These are phyloP conservation scores for Cydia amplana DNA, from an alignment of 1,140 invertebrate species.

Conservation along the genomic window DNA sequence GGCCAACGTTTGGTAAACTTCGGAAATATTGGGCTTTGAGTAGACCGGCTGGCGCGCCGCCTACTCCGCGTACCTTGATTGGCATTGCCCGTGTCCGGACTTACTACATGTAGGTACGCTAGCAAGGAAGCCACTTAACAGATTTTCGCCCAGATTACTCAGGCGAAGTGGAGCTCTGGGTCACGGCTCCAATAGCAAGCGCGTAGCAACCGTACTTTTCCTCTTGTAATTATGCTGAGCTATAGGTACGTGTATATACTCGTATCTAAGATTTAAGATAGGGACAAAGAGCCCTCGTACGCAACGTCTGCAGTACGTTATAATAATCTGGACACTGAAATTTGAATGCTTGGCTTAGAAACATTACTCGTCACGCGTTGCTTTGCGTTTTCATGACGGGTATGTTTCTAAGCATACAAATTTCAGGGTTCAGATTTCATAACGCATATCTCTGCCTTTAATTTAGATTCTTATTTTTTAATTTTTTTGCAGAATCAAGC, in stretches of 20 bases:
- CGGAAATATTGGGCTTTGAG: background rate
- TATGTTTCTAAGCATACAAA: background rate
- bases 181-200: constrained; percentile 13
- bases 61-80: constrained; percentile 27
- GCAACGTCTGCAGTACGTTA: too few species aligned
- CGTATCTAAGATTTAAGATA: background rate
- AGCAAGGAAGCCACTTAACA: constrained; percentile 26
- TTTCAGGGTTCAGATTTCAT: too few species aligned
- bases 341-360: too few species aligned
- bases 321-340: too few species aligned
- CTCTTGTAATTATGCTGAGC: background rate
- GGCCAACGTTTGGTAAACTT: background rate
- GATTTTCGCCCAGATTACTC: constrained; percentile 30
- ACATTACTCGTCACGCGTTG: background rate
- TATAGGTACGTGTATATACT: background rate
- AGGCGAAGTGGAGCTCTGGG: constrained; percentile 21
- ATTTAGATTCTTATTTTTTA: too few species aligned
- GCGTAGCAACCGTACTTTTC: constrained; percentile 12
- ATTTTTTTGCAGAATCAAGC: too few species aligned
- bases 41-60: background rate
- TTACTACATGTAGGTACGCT: constrained; percentile 19
- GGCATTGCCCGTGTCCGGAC: constrained; percentile 24
- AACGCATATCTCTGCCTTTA: too few species aligned
- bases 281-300: too few species aligned
- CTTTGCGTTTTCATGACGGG: background rate